Evolutionary conservation across 2,797 vertebrate genomes (phyloP).

Genomic region (Gambusia yucatana): DNA sequence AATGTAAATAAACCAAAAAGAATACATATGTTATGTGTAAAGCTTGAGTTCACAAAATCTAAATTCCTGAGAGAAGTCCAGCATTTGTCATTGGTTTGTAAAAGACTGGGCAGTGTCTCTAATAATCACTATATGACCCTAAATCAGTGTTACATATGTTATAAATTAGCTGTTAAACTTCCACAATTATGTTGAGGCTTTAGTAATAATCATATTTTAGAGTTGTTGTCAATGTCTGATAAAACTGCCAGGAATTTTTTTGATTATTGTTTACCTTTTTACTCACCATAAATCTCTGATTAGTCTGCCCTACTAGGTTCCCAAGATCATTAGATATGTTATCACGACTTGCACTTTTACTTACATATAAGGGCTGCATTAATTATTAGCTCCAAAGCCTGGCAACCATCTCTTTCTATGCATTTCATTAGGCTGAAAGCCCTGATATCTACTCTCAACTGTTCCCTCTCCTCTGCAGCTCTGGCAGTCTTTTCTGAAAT

Average conservation of each 20-base stretch:
- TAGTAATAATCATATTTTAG: neutral
- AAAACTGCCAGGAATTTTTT: neutral
- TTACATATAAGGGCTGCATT: neutral
- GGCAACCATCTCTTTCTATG: constrained; percentile 9
- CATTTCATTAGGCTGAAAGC: constrained; percentile 68
- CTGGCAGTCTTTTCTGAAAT: constrained; percentile 40
- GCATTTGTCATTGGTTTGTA: neutral
- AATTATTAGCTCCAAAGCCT: constrained; percentile 11
- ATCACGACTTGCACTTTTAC: neutral
- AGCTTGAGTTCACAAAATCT: neutral
- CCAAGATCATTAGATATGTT: neutral
- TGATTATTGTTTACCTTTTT: neutral
- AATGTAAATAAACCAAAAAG: neutral
- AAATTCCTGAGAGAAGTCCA: neutral
- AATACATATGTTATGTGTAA: neutral
- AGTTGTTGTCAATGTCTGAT: neutral
- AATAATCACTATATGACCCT: neutral
- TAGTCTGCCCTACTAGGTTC: neutral
- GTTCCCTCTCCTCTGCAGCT: constrained; percentile 10
- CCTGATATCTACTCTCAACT: constrained; percentile 16
- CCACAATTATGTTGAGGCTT: neutral
- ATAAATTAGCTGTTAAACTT: neutral
- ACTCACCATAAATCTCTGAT: neutral
- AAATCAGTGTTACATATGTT: neutral
- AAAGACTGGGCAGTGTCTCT: neutral